Evolutionary conservation across 2,888 invertebrate species (phyloP), one percentile per base, ranked within the genome.

Genomic region (Ochlodes sylvanus): DNA sequence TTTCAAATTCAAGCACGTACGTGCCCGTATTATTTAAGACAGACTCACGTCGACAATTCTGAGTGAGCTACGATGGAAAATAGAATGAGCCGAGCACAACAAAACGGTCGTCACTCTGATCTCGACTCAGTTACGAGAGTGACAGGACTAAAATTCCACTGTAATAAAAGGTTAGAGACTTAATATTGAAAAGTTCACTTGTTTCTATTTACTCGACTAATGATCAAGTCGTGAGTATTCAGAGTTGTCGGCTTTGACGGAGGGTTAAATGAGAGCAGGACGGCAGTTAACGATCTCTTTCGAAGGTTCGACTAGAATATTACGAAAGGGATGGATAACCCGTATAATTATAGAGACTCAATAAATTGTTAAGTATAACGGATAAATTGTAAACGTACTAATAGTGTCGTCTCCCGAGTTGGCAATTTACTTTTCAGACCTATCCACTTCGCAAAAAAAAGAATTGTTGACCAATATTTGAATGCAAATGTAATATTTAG

Each of bases 181-280:
- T 68, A 68, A 62, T 62, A 62, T 62, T 57, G 68, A 68, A 62
- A 68, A 62, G 68, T 62, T 68, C 68, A 68, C 47, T 62, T 41
- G 65, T 63, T 66, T 69, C 69, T 66, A 57, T 65, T 68, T 68
- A 50, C 65, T 62, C 56, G 56, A 64, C 69, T 70, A 72, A 67
- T 68, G 70, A 60, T 58, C 44, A 14, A 69, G 60, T 72, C 72
- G 70, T 72, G 72, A 69, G 68, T 63, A 55, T 65, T 66, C 67
- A 77, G 72, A 74, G 74, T 76, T 72, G 77, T 77, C 75, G 71
- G 71, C 76, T 74, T 69, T 72, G 72, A 75, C 76, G 71, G 77
- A 72, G 79, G 76, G 77, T 80, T 72, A 75, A 80, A 77, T 77
- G 78, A 76, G 77, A 82, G 79, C 74, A 73, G 74, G 75, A 70